phyloP scores from a whole-genome alignment of 2,888 invertebrate genomes.

The Eristalinus aeneus region DNA sequence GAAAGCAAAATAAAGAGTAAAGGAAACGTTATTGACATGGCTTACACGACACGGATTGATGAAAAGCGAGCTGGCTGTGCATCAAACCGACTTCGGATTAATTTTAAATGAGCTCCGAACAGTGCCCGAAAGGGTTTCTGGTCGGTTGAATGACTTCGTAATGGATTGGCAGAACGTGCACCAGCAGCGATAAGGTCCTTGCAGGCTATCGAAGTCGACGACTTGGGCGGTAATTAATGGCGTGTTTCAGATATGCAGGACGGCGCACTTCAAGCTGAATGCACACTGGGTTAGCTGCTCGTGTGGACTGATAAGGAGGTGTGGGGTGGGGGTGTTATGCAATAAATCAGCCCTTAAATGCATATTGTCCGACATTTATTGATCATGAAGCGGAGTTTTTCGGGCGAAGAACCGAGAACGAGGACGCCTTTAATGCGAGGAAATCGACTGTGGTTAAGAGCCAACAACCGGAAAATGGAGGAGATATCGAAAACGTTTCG shows the following conservation, averaged over 20 bases:
- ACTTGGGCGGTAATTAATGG: constrained; percentile 51
- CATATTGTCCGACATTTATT: constrained; percentile 62
- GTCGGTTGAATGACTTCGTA: not conserved
- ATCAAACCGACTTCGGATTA: not conserved
- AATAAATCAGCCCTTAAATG: constrained; percentile 68
- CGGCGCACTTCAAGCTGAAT: constrained; percentile 41
- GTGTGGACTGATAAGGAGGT: constrained; percentile 17
- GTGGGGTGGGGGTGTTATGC: constrained; percentile 17
- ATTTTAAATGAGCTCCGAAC: not conserved
- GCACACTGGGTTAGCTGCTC: constrained; percentile 12
- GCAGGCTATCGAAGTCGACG: constrained; percentile 20
- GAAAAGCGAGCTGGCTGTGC: not conserved
- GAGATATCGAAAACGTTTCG: constrained; percentile 46
- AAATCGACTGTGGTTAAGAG: not conserved
- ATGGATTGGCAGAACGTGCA: constrained; percentile 3
- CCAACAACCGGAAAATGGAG: constrained; percentile 52
- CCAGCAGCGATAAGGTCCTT: constrained; percentile 28
- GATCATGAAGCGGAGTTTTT: constrained; percentile 47
- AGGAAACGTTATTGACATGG: constrained; percentile 37
- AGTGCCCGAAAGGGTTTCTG: not conserved
- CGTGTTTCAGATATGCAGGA: constrained; percentile 29
- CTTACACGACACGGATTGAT: not conserved
- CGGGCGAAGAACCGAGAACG: not conserved
- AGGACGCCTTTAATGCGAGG: not conserved
- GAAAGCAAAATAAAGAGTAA: constrained; percentile 34